These are phyloP conservation scores for Clitarchus hookeri DNA, from an alignment of 2,888 invertebrate genomes.

Conservation along the genomic window DNA sequence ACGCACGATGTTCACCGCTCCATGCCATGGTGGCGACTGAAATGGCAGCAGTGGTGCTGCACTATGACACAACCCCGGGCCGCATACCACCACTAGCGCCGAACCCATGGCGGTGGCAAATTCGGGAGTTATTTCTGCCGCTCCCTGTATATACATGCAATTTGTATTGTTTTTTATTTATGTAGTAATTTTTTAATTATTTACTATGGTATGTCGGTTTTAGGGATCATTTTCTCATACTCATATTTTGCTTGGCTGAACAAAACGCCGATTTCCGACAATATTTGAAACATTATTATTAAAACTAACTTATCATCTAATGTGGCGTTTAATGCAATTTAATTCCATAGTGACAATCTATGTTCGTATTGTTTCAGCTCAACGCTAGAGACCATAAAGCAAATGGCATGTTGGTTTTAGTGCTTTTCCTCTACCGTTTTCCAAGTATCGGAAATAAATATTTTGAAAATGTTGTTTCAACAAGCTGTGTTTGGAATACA, in stretches of 20 bases:
- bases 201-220: conserved; percentile 11
- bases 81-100: too few relatives aligned
- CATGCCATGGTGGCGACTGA: too few relatives aligned
- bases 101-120: too few relatives aligned
- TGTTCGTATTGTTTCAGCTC: not conserved
- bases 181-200: not conserved
- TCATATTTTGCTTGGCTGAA: not conserved
- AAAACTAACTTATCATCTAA: not conserved
- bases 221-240: not conserved
- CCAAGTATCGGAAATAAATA: too few relatives aligned
- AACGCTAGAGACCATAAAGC: not conserved
- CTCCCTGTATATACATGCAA: not conserved
- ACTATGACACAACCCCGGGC: too few relatives aligned
- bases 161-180: not conserved
- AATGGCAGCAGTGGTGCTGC: too few relatives aligned
- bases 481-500: too few relatives aligned
- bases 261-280: not conserved
- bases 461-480: too few relatives aligned
- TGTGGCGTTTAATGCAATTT: not conserved
- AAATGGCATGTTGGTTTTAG: not conserved
- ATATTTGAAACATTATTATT: not conserved
- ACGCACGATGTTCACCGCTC: too few relatives aligned
- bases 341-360: not conserved
- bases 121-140: too few relatives aligned
- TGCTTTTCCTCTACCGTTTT: not conserved